Evolutionary conservation across 2,797 vertebrate genomes (phyloP), one percentile per base, ranked within the genome.

Genomic region (Neosilurus hyrtlii): DNA sequence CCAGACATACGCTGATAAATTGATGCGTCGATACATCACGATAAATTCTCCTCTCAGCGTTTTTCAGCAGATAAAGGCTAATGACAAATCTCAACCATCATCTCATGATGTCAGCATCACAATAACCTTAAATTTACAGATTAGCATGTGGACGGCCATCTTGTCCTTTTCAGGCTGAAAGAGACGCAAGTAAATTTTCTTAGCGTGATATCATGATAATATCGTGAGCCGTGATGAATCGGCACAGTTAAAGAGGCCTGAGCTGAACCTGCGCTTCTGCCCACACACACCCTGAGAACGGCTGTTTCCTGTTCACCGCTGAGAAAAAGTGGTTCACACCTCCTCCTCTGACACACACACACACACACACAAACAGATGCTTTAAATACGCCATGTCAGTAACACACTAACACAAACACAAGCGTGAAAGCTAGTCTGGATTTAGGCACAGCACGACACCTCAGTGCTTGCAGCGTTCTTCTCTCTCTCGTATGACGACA

Each of bases 211-310:
- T 76, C 20, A 35, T 54, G 71, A 52, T 24, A 18, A 73, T 18
- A 54, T 30, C 1, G 70, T 73, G 24, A 74, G 52, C 15, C 37
- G 9, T 65, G 62, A 66, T 30, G 49, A 80, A 56, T 68, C 77
- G 43, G 61, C 49, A 51, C n/a, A 1, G 49, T 22, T 67, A 14
- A 84, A 85, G 88, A 91, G 86, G 92, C 92, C 94, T 93, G 94
- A 94, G 93, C 91, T 89, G 84, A 71, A 71, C 79, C 87, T 89
- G 89, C 89, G 86, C 90, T 86, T 84, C 71, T 76, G 83, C 86
- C 80, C 65, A 87, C 82, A 83, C 80, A 85, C 89, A 94, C 92
- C 95, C 94, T 95, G 94, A 94, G 94, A 94, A 91, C 87, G 84
- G 90, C 88, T 57, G 72, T 78, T 89, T 91, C 88, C 92, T 90